These are phyloP conservation scores for Sebastes steindachneri DNA, from an alignment of 2,797 vertebrate species.

Conservation along the genomic window DNA sequence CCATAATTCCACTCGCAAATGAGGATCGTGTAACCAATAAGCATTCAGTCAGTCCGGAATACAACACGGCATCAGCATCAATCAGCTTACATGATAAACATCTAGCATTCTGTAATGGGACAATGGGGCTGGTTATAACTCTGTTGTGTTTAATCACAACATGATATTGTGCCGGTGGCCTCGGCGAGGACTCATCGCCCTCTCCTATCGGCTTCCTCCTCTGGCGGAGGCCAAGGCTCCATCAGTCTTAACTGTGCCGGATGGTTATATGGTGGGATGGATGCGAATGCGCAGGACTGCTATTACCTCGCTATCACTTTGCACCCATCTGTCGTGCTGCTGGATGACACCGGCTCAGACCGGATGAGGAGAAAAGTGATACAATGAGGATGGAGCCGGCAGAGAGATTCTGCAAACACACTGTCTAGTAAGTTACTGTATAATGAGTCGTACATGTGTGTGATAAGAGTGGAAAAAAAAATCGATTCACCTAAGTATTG, in stretches of 20 bases:
- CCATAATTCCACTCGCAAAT: slow-evolving; percentile 20
- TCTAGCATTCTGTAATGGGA: slow-evolving; percentile 60
- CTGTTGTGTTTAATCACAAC: slow-evolving; percentile 61
- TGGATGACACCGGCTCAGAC: slow-evolving; percentile 41
- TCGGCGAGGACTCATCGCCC: slow-evolving; percentile 56
- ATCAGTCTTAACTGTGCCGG: slow-evolving; percentile 73
- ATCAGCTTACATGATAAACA: slow-evolving; percentile 65
- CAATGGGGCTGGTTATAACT: slow-evolving; percentile 45
- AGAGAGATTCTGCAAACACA: neutral
- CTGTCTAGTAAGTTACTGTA: neutral
- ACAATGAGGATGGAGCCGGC: neutral
- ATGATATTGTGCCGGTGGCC: slow-evolving; percentile 51
- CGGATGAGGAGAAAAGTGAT: slow-evolving; percentile 1
- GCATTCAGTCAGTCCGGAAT: slow-evolving; percentile 20
- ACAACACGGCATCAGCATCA: slow-evolving; percentile 54
- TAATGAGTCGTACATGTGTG: neutral
- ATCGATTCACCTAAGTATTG: too few species aligned
- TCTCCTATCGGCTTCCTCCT: slow-evolving; percentile 65
- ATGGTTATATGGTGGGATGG: slow-evolving; percentile 44
- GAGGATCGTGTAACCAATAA: slow-evolving; percentile 36
- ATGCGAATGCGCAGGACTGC: slow-evolving; percentile 40
- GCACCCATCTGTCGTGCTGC: slow-evolving; percentile 57
- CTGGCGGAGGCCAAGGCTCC: slow-evolving; percentile 43
- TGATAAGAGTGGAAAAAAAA: rapidly evolving
- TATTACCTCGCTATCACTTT: slow-evolving; percentile 64